Base-by-base conservation (phyloP, 2,888 invertebrate genomes). In the Perdita meconis region DNA sequence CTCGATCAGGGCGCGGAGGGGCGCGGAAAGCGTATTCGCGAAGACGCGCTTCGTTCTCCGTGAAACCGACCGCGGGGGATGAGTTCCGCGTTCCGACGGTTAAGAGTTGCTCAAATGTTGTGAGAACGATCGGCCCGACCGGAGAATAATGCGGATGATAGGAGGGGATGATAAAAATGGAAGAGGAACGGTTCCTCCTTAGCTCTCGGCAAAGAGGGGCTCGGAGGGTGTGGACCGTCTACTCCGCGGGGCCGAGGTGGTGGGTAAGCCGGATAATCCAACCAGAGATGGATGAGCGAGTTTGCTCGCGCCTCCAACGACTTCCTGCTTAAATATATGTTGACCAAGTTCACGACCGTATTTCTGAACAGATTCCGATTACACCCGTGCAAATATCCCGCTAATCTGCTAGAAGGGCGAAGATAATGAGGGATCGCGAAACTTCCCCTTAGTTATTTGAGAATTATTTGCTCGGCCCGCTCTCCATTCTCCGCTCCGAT, bases 231-330 rank as follows among this genome's bases (percentile, higher is more conserved):
- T 16, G 68, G 56, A 38, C 16, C 65, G 34, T 40, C 56, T n/a
- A 34, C n/a, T n/a, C n/a, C n/a, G n/a, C n/a, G n/a, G 57, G 51
- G 57, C 56, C 57, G 36, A 47, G 40, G 47, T 26, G 40, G 59
- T 47, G 68, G 60, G 50, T 79, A 77, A 80, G 83, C 81, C 64
- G 83, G 83, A 85, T 83, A 80, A 85, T 85, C 80, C 83, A 26
- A 26, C 30, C 24, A 16, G 68, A 85, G 80, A 85, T 83, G 68
- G 69, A 82, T 85, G 76, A 60, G 47, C 51, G 26, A 57, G 68
- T 76, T 63, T 53, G 57, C 66, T 60, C 1, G 50, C 42, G 26
- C 30, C 51, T 63, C 26, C 40, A 42, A 61, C 47, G 61, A 36
- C 12, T 34, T 38, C n/a, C 12, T 2, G 34, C 55, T 26, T n/a